Evolutionary conservation across 2,113 vertebrate genomes (phyloP).

Genomic region (Pycnonotus jocosus): DNA sequence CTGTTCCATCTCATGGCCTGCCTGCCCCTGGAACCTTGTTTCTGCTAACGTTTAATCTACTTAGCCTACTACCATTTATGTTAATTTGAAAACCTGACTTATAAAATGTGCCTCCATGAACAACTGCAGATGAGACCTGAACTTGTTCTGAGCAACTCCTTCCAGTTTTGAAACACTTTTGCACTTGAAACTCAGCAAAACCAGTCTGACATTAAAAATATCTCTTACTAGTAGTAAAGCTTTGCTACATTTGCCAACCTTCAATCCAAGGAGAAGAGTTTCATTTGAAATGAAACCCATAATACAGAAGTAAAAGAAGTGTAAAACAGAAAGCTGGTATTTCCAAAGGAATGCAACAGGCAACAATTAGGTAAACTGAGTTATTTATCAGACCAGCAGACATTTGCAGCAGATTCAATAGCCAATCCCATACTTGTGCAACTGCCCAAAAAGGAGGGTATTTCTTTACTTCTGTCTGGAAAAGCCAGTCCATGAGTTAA

Average conservation of each 20-base stretch:
- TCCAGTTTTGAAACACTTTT: neutral
- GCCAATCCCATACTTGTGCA: neutral
- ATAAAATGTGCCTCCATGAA: neutral
- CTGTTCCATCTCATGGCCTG: neutral
- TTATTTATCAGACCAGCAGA: neutral
- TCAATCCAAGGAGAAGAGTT: neutral
- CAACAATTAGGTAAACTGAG: neutral
- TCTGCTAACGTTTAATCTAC: neutral
- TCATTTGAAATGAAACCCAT: neutral
- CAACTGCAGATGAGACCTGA: neutral
- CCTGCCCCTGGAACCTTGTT: neutral
- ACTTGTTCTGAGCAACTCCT: neutral
- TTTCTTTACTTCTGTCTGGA: neutral
- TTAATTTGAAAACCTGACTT: neutral
- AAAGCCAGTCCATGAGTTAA: neutral
- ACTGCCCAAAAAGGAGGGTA: neutral
- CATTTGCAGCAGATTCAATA: neutral
- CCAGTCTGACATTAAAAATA: neutral
- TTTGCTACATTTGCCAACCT: neutral
- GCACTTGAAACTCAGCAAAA: neutral
- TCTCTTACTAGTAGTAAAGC: neutral
- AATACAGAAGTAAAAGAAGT: neutral
- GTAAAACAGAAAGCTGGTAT: neutral
- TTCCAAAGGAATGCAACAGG: neutral
- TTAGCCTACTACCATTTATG: neutral